Evolutionary conservation across 2,888 invertebrate species (phyloP), one percentile per base, ranked within the genome.

Genomic region (Acholoe squamosa): DNA sequence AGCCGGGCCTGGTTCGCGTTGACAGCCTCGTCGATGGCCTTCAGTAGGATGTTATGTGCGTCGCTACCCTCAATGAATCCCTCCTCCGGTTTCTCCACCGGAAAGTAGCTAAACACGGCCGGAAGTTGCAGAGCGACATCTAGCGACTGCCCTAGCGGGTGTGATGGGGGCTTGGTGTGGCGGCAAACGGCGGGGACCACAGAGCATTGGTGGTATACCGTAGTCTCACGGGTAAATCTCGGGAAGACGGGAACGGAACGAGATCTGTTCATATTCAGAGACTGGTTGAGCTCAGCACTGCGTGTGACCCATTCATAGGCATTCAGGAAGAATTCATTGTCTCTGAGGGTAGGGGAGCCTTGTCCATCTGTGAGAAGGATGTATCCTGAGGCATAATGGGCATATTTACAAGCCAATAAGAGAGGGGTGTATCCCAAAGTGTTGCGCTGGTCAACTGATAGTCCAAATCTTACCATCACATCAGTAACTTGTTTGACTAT

Each of bases 391-490:
- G 93, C 94, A 91, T 93, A 95, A 92, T 95, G 93, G 10, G 94
- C 95, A 88, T 93, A 93, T 91, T 94, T 94, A 89, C 94, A 94
- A 5, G 95, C 95, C 86, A 95, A 91, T 56, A 95, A 91, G 89
- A 95, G 91, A 1, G 95, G 93, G 0, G 95, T 95, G 93, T 95
- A 95, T 28, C 95, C 95, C 61, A 94, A 91, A 88, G 91, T 93
- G 92, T 95, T 95, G 34, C 95, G 91, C 10, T 91, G 92, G 92
- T 95, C 95, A 43, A 94, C 92, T 52, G 94, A 93, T n/a, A 95
- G 84, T 28, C 95, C 94, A 90, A 94, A 95, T 90, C 94, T 93
- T 43, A 89, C 76, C 90, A 94, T 92, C 34, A 93, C 92, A 14
- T 94, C 93, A 0, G 92, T 92, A 10, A 94, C 91, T 34, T 92